Evolutionary conservation across 2,113 vertebrate genomes (phyloP).

Genomic region (Lagenorhynchus albirostris): DNA sequence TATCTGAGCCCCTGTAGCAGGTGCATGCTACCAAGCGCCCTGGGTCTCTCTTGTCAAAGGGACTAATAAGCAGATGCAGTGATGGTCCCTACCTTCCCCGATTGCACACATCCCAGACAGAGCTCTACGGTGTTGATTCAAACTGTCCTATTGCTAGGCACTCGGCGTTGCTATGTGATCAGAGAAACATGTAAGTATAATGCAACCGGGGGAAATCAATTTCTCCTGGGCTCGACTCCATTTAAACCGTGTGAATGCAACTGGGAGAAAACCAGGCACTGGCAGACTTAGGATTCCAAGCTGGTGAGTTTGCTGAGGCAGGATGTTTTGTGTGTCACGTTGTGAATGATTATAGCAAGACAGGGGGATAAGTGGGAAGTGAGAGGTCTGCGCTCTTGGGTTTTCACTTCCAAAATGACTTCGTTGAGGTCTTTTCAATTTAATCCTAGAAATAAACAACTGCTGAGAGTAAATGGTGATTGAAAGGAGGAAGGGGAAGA

Average conservation of each 20-base stretch:
- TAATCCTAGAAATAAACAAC: slow-evolving; percentile 64
- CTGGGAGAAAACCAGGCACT: not conserved
- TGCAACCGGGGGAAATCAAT: slow-evolving; percentile 14
- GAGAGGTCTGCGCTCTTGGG: slow-evolving; percentile 29
- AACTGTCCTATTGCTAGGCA: not conserved
- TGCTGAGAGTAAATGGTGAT: not conserved
- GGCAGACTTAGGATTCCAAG: slow-evolving; percentile 21
- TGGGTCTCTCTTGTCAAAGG: not conserved
- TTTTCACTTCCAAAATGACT: slow-evolving; percentile 57
- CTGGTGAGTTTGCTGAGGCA: not conserved
- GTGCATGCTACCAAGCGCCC: not conserved
- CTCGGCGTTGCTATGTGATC: not conserved
- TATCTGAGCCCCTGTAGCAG: slow-evolving; percentile 13
- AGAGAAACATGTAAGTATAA: slow-evolving; percentile 16
- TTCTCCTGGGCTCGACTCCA: slow-evolving; percentile 7
- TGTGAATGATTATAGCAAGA: slow-evolving; percentile 44
- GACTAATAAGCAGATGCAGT: not conserved
- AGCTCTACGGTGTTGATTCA: slow-evolving; percentile 41
- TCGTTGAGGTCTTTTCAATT: slow-evolving; percentile 53
- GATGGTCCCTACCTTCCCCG: not conserved
- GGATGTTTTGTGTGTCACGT: not conserved
- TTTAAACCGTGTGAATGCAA: not conserved
- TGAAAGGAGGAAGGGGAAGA: not conserved
- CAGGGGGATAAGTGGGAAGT: not conserved
- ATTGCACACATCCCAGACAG: not conserved